These are phyloP conservation scores for Pogoniulus pusillus DNA, from an alignment of 2,797 vertebrate species.

Conservation along the genomic window DNA sequence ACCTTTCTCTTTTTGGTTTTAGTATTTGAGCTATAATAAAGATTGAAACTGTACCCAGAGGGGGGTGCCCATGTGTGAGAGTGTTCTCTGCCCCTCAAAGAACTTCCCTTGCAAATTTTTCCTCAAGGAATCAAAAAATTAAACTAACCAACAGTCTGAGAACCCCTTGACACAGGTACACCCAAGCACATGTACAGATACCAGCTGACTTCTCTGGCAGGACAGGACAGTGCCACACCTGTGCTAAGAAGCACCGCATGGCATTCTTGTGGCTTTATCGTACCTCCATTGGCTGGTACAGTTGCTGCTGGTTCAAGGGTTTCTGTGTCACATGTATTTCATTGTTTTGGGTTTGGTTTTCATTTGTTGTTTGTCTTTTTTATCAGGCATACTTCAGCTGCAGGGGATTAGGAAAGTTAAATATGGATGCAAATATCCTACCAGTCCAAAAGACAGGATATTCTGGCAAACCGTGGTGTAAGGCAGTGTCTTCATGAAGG, in stretches of 20 bases:
- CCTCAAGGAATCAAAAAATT: neutral
- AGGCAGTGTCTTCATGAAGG: neutral
- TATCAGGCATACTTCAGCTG: neutral
- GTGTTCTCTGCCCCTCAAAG: too few relatives aligned
- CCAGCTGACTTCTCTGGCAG: neutral
- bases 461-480: neutral
- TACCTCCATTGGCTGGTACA: rapidly evolving
- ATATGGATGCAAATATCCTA: neutral
- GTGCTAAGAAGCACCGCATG: neutral
- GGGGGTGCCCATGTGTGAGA: too few relatives aligned
- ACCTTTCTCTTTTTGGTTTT: too few relatives aligned
- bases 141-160: neutral
- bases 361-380: neutral
- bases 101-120: neutral
- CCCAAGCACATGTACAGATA: neutral
- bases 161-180: neutral
- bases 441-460: neutral
- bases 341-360: too few relatives aligned
- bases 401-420: neutral
- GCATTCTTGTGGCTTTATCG: neutral
- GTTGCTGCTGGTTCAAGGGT: neutral
- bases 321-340: neutral
- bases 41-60: too few relatives aligned
- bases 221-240: neutral
- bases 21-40: too few relatives aligned